Percentiles rank a stretch among this genome's conserved stretches.
Conservation (phyloP, 2,113 vertebrate genomes). For the Bubo bubo region DNA sequence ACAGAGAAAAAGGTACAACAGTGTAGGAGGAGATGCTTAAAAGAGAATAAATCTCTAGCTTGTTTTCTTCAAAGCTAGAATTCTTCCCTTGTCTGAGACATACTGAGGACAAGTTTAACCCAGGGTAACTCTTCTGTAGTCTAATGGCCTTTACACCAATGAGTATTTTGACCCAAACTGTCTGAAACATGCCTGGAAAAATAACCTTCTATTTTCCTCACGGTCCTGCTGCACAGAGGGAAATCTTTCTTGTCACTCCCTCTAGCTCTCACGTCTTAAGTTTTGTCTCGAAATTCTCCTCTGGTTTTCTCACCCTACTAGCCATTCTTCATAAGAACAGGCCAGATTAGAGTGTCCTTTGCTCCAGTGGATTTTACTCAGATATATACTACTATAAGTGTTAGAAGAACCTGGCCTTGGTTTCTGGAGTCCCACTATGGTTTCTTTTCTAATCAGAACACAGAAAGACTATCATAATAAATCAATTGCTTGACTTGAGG, state of each 20-base stretch:
- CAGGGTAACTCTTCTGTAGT: neutral
- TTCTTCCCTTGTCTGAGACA: neutral
- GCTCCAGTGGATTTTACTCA: neutral
- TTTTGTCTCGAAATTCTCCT: neutral
- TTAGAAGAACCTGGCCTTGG: neutral
- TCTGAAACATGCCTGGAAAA: slow-evolving; percentile 10
- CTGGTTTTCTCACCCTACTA: neutral
- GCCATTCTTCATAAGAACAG: neutral
- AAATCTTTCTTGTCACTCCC: slow-evolving; percentile 21
- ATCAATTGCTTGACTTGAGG: neutral
- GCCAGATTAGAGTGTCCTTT: neutral
- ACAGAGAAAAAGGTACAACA: slow-evolving; percentile 10
- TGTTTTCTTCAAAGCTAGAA: slow-evolving; percentile 33
- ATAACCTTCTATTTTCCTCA: neutral
- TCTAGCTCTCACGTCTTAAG: neutral
- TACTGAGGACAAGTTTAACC: slow-evolving; percentile 14
- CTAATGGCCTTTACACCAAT: slow-evolving; percentile 8
- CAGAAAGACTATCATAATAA: neutral
- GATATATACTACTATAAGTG: accelerated
- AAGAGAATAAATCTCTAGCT: slow-evolving; percentile 18
- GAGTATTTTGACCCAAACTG: slow-evolving; percentile 19
- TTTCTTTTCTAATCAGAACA: neutral
- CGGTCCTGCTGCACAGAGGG: neutral
- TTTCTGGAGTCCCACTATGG: neutral
- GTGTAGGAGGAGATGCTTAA: slow-evolving; percentile 39